Evolutionary conservation across 1,140 invertebrate genomes (phyloP).

Genomic region (Drosophila bifasciata): DNA sequence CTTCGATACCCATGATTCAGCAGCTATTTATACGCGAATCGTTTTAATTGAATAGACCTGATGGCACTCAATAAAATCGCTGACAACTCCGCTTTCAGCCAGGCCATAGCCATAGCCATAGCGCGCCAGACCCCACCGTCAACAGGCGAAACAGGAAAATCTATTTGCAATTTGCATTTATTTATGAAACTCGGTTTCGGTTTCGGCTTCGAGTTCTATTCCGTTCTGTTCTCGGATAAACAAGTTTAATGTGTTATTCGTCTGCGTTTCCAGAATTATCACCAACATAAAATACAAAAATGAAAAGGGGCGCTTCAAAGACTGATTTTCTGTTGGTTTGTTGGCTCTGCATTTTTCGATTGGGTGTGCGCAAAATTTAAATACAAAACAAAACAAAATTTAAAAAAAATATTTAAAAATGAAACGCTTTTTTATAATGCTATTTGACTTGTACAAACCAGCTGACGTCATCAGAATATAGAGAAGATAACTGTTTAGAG

Average conservation of each 20-base stretch:
- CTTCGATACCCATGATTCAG: constrained; percentile 49
- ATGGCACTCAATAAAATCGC: constrained; percentile 38
- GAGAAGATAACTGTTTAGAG: constrained; percentile 67
- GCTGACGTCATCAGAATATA: constrained; percentile 74
- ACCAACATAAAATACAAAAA: constrained; percentile 12
- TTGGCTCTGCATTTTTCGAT: constrained; percentile 14
- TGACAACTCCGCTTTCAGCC: not conserved
- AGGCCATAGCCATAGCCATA: too few relatives aligned
- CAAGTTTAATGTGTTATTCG: constrained; percentile 57
- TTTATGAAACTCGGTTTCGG: constrained; percentile 44
- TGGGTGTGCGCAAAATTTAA: constrained; percentile 21
- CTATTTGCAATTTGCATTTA: constrained; percentile 79
- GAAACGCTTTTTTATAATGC: constrained; percentile 17
- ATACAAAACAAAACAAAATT: constrained; percentile 5
- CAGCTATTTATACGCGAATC: constrained; percentile 45
- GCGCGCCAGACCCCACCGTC: not conserved
- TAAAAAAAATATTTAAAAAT: constrained; percentile 6
- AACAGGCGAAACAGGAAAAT: constrained; percentile 55
- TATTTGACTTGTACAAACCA: constrained; percentile 30
- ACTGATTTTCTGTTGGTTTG: constrained; percentile 5
- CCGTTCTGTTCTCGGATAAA: constrained; percentile 40
- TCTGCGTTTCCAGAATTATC: constrained; percentile 34
- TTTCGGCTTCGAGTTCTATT: not conserved
- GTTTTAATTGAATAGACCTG: constrained; percentile 51
- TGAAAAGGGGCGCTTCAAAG: constrained; percentile 53